Base-by-base conservation (phyloP, 2,113 vertebrate genomes). In the Cinclus mexicanus region DNA sequence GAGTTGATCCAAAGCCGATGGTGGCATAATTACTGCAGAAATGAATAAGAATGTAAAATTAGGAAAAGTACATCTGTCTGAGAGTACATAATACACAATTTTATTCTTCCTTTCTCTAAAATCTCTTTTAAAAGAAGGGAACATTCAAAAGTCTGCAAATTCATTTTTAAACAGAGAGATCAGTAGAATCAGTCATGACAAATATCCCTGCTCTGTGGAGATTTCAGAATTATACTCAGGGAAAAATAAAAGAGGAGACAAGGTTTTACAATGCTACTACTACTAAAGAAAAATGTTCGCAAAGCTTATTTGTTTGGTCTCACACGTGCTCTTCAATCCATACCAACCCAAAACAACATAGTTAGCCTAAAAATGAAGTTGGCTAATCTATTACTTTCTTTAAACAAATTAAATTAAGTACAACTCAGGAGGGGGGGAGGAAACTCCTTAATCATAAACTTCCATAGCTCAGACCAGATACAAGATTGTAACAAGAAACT, bases 1-100 rank as follows among this genome's bases (percentile, higher is more conserved):
- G 95, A 99, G 99, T 92, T 99, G 99, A 98, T 99, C 99, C 55
- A 99, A 98, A 84, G 99, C 99, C 2, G 99, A 99, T 6, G 99
- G 99, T 4, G 99, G 99, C 99, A 99, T 99, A 93, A 99, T 99
- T 86, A 99, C 99, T 99, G 97, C 69, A 97, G 95, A 92, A 87
- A 97, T 33, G 3, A 97, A 68, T 14, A 94, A 92, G 65, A 90
- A 64, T 14, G 21, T 44, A 64, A 50, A 39, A 79, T 93, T 61
- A 95, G 68, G 41, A 61, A 76, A 60, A 35, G 18, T 6, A 83
- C 9, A 33, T 24, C 42, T 84, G 12, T 21, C 49, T 0, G 24
- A 57, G 12, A 77, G 10, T 44, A 71, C 1, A 12, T 5, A 89
- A 42, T 10, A 56, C 1, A 59, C 5, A 14, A 16, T 17, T 50